Evolutionary conservation across 2,888 invertebrate species (phyloP).

Genomic region (Exephanes ischioxanthus): DNA sequence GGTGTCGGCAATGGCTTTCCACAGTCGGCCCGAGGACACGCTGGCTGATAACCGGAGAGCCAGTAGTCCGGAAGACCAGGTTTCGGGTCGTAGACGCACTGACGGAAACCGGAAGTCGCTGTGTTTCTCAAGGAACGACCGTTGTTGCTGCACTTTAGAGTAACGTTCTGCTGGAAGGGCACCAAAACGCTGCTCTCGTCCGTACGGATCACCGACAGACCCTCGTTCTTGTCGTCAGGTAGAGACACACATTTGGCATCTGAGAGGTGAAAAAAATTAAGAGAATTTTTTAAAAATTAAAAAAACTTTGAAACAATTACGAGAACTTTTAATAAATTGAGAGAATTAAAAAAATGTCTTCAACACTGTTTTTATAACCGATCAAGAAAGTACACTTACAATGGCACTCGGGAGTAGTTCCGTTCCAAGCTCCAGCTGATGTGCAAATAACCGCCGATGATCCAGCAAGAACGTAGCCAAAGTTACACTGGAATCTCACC

Average conservation of each 20-base stretch:
- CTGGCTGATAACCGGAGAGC: constrained; percentile 94
- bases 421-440: constrained; percentile 97
- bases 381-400: constrained; percentile 88
- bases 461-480: constrained; percentile 97
- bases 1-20: constrained; percentile 96
- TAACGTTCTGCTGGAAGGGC: constrained; percentile 96
- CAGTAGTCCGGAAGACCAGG: constrained; percentile 95
- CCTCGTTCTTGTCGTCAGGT: constrained; percentile 95
- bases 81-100: constrained; percentile 98
- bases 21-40: constrained; percentile 96
- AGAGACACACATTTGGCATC: constrained; percentile 96
- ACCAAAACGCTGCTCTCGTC: constrained; percentile 94
- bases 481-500: constrained; percentile 96
- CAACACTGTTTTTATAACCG: neutral
- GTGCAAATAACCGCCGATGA: constrained; percentile 94
- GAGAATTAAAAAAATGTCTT: neutral
- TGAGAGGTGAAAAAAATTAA: constrained; percentile 80
- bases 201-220: constrained; percentile 91
- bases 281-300: neutral
- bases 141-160: constrained; percentile 91
- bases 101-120: constrained; percentile 93
- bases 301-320: neutral
- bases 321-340: too few species aligned
- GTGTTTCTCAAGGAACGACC: constrained; percentile 93
- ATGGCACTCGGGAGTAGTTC: constrained; percentile 96